These are phyloP conservation scores for Poecilia gillii DNA, from an alignment of 2,797 vertebrate species.

Conservation along the genomic window DNA sequence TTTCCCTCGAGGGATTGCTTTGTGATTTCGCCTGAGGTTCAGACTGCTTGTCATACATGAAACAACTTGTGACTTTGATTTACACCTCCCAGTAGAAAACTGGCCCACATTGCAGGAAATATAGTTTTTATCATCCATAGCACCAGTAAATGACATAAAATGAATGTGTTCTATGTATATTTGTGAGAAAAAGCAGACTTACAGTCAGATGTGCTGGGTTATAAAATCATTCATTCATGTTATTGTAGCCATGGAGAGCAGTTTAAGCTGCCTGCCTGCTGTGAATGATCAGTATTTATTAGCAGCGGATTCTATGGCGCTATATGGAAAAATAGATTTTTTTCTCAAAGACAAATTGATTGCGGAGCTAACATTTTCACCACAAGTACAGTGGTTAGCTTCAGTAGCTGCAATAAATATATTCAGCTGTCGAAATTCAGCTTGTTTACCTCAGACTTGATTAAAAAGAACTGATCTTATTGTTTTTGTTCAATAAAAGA, in stretches of 20 bases:
- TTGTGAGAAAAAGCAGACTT: not conserved
- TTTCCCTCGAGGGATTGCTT: conserved; percentile 17
- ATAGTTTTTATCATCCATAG: not conserved
- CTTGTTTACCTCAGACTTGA: not conserved
- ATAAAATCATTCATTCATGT: not conserved
- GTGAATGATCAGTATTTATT: conserved; percentile 3
- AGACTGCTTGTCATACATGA: not conserved
- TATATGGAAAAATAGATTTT: not conserved
- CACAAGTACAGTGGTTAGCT: not conserved
- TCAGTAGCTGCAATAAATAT: not conserved
- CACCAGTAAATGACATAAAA: not conserved
- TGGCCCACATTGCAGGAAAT: not conserved
- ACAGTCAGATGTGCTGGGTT: not conserved
- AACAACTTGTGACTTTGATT: not conserved
- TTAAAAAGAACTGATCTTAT: not conserved
- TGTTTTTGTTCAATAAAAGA: not conserved
- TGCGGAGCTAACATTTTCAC: not conserved
- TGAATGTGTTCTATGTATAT: not conserved
- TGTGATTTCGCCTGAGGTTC: conserved; percentile 14
- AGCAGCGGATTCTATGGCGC: not conserved
- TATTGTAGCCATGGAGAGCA: not conserved
- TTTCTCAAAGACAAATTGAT: not conserved
- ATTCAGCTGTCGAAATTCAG: not conserved
- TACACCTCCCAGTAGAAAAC: not conserved
- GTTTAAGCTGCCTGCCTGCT: not conserved